Conservation (phyloP, 2,113 vertebrate species). For the Bubo scandiacus region DNA sequence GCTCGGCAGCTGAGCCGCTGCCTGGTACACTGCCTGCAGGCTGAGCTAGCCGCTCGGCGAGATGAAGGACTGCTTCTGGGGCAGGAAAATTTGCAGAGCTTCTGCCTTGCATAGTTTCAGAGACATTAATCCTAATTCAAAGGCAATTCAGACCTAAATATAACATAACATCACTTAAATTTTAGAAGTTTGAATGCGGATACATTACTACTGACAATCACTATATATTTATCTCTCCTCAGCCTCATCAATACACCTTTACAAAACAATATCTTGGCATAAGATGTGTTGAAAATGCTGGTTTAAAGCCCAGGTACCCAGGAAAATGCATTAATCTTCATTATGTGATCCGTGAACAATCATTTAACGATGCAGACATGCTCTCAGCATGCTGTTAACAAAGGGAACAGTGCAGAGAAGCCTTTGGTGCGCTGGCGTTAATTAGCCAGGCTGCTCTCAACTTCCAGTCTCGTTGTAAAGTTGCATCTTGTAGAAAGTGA, state of each 20-base stretch:
- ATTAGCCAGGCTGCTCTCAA: neutral
- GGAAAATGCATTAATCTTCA: neutral
- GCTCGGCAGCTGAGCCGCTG: neutral
- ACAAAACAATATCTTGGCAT: neutral
- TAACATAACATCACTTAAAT: neutral
- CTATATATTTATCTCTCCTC: neutral
- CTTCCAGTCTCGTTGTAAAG: neutral
- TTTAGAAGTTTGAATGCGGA: neutral
- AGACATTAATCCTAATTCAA: neutral
- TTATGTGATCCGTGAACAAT: neutral
- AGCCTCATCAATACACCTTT: neutral
- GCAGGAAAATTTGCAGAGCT: neutral
- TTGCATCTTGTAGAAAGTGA: neutral
- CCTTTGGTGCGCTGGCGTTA: conserved; percentile 22
- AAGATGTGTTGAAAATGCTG: neutral
- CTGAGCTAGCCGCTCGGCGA: neutral
- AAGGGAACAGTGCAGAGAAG: neutral
- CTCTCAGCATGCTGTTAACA: conserved; percentile 20
- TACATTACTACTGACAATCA: neutral
- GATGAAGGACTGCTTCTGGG: neutral
- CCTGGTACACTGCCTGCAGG: neutral
- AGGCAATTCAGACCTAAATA: neutral
- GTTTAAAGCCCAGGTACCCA: neutral
- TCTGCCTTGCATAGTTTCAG: neutral
- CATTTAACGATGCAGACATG: neutral